phyloP scores from a whole-genome alignment of 2,888 invertebrate genomes.

The Tenthredo scrophulariae region DNA sequence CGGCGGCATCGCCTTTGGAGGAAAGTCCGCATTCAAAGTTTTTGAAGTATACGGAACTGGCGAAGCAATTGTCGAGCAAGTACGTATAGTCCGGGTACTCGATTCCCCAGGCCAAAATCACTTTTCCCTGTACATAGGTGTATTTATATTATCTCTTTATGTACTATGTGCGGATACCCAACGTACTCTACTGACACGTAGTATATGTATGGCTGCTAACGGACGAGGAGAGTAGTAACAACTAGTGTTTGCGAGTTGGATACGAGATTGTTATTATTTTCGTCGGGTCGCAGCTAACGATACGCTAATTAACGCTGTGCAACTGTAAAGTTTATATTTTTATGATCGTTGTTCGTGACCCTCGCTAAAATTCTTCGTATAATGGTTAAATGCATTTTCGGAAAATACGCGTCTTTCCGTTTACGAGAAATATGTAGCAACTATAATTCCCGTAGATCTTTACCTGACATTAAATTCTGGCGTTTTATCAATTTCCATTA shows the following conservation, averaged over 20 bases:
- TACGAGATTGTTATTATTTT: constrained; percentile 47
- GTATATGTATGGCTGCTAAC: background rate
- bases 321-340: constrained; percentile 49
- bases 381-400: background rate
- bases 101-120: constrained; percentile 58
- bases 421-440: background rate
- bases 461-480: background rate
- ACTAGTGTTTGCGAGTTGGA: background rate
- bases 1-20: constrained; percentile 81
- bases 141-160: constrained; percentile 68
- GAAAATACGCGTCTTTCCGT: background rate
- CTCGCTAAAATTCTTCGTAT: background rate
- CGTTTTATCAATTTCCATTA: background rate
- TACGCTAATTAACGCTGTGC: constrained; percentile 44
- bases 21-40: constrained; percentile 98
- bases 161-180: background rate
- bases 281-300: constrained; percentile 20
- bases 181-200: constrained; percentile 17
- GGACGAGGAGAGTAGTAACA: constrained; percentile 13
- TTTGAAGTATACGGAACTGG: constrained; percentile 98
- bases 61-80: constrained; percentile 98
- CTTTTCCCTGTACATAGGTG: constrained; percentile 78
- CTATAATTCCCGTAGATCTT: background rate
- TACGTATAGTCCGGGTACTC: constrained; percentile 87
- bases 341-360: constrained; percentile 30